These are phyloP conservation scores for Neodiprion fabricii DNA, from an alignment of 1,140 invertebrate genomes.

Conservation along the genomic window DNA sequence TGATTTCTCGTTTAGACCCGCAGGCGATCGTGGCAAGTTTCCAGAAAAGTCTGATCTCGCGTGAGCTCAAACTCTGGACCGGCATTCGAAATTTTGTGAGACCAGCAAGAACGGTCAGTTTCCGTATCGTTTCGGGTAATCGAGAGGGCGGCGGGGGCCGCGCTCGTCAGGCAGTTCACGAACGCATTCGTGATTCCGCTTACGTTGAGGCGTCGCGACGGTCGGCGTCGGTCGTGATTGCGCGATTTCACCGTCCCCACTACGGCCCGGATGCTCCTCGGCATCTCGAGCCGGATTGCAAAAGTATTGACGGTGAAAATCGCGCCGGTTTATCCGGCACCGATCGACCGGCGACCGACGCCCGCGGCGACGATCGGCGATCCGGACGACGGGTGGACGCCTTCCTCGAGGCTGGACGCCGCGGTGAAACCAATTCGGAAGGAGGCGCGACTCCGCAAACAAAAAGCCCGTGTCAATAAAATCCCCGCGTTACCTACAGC, in stretches of 20 bases:
- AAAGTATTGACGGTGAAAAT: background rate
- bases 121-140: background rate
- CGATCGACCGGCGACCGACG: background rate
- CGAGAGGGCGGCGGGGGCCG: background rate
- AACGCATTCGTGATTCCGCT: slow-evolving; percentile 15
- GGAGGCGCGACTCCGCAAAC: background rate
- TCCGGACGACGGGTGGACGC: background rate
- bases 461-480: slow-evolving; percentile 7
- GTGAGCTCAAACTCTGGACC: no score
- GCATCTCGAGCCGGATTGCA: background rate
- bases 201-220: slow-evolving; percentile 15
- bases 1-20: no score
- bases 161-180: background rate
- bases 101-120: background rate
- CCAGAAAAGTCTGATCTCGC: no score
- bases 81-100: no score
- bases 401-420: background rate
- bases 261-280: background rate
- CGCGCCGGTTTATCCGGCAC: no score
- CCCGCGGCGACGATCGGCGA: background rate
- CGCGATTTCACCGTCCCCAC: background rate
- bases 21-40: no score
- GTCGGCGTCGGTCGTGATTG: slow-evolving; percentile 15
- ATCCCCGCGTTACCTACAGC: background rate
- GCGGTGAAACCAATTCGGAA: background rate